A percentile compares a stretch with the other conserved stretches of the same genome.
Conservation (phyloP, 1,140 invertebrate species). For the Paramacrobiotus metropolitanus region DNA sequence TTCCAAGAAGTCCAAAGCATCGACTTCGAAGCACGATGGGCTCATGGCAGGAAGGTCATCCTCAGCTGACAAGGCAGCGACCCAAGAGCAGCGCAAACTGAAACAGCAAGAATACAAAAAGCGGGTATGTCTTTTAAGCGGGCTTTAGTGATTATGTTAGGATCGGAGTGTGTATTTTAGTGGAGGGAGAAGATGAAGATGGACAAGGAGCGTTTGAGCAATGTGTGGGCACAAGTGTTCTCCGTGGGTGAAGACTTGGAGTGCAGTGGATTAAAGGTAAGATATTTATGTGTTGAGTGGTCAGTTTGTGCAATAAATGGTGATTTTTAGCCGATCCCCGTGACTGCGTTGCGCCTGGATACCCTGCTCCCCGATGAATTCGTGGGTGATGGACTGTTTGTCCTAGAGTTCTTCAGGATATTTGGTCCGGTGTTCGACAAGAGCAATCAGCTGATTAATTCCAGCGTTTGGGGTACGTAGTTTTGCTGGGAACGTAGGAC, state of each 20-base stretch:
- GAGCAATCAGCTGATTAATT: neutral
- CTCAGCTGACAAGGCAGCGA: too few relatives aligned
- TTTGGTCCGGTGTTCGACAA: neutral
- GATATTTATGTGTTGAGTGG: neutral
- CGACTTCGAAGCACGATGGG: too few relatives aligned
- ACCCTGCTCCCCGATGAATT: neutral
- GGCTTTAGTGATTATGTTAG: neutral
- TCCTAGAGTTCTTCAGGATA: neutral
- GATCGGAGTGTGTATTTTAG: neutral
- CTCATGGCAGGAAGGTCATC: too few relatives aligned
- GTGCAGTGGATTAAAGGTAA: neutral
- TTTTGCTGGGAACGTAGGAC: too few relatives aligned
- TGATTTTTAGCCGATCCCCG: neutral
- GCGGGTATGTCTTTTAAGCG: neutral
- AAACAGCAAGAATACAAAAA: conserved; percentile 5
- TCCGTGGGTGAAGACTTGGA: neutral
- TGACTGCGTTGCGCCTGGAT: neutral
- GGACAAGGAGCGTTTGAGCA: neutral
- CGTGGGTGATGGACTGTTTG: neutral
- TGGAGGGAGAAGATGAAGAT: neutral
- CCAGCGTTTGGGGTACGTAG: neutral
- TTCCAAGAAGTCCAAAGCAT: too few relatives aligned
- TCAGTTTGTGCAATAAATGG: neutral
- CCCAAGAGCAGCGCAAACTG: neutral
- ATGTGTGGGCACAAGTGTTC: neutral